These are phyloP conservation scores for Phaethon lepturus DNA, from an alignment of 2,113 vertebrate genomes.

Conservation along the genomic window DNA sequence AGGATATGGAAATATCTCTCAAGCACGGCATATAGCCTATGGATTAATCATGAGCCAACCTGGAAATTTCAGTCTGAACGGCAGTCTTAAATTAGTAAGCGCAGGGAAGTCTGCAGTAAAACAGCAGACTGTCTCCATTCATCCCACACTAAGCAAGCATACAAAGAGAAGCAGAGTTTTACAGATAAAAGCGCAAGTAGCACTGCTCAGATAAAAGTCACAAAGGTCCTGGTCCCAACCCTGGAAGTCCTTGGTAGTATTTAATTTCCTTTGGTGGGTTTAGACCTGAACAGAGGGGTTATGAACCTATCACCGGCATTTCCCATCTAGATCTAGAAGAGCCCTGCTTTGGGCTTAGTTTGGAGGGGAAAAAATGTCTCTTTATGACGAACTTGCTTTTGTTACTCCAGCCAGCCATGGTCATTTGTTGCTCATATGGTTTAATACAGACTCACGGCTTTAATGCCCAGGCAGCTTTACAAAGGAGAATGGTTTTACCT, in stretches of 20 bases:
- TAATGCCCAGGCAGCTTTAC: not conserved
- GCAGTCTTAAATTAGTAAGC: slow-evolving; percentile 49
- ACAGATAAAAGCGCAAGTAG: not conserved
- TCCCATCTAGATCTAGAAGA: not conserved
- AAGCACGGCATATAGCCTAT: not conserved
- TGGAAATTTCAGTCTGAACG: slow-evolving; percentile 31
- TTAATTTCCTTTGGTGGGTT: not conserved
- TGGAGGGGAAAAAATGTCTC: not conserved
- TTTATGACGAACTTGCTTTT: not conserved
- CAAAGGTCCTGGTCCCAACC: not conserved
- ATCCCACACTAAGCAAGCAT: not conserved
- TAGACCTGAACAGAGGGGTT: not conserved
- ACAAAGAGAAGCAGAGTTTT: slow-evolving; percentile 6
- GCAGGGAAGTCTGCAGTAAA: not conserved
- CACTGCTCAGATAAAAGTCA: not conserved
- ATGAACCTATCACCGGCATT: not conserved
- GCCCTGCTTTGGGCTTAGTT: not conserved
- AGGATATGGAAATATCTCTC: slow-evolving; percentile 18
- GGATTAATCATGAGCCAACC: slow-evolving; percentile 17
- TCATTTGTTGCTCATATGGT: not conserved
- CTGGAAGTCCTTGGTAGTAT: not conserved
- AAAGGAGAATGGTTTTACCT: not conserved
- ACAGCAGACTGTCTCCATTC: not conserved
- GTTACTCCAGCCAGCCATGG: not conserved
- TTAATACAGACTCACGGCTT: not conserved